A percentile compares a stretch with the other conserved stretches of the same genome.
Evolutionary conservation across 92 coral and sea anemone species (phyloP).

Genomic region (Epizoanthus scotinus): DNA sequence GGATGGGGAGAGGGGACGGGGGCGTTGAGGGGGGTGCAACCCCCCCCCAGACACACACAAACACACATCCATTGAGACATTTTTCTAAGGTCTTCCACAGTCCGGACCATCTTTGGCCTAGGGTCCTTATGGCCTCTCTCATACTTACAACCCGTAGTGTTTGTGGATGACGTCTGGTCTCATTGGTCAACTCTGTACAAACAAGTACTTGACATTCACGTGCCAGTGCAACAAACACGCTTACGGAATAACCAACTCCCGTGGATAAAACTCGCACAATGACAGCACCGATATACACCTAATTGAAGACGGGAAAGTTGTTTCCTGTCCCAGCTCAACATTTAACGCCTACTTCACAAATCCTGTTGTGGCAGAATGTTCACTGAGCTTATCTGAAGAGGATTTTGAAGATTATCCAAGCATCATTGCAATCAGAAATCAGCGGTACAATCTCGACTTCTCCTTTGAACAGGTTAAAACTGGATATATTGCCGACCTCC

Average conservation of each 20-base stretch:
- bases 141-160: too few relatives aligned
- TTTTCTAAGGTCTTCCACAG: too few relatives aligned
- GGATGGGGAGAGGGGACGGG: too few relatives aligned
- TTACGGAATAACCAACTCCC: slow-evolving; percentile 45
- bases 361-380: slow-evolving; percentile 9
- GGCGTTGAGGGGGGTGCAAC: too few relatives aligned
- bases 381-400: slow-evolving; percentile 10
- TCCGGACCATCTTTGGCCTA: too few relatives aligned
- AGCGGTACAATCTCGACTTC: slow-evolving; percentile 27
- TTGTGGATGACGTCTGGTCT: slow-evolving; percentile 53
- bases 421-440: slow-evolving; percentile 29
- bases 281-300: background rate
- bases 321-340: slow-evolving; percentile 19
- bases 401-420: slow-evolving; percentile 42
- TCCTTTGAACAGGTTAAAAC: slow-evolving; percentile 33
- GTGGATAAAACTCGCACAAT: too few relatives aligned
- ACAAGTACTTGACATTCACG: slow-evolving; percentile 48
- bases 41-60: too few relatives aligned
- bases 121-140: too few relatives aligned
- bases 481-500: slow-evolving; percentile 19
- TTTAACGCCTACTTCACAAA: slow-evolving; percentile 33
- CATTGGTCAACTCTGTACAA: slow-evolving; percentile 54
- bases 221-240: slow-evolving; percentile 36
- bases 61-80: too few relatives aligned
- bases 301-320: slow-evolving; percentile 31